phyloP scores from a whole-genome alignment of 2,888 invertebrate genomes.

The Drosophila incognita region DNA sequence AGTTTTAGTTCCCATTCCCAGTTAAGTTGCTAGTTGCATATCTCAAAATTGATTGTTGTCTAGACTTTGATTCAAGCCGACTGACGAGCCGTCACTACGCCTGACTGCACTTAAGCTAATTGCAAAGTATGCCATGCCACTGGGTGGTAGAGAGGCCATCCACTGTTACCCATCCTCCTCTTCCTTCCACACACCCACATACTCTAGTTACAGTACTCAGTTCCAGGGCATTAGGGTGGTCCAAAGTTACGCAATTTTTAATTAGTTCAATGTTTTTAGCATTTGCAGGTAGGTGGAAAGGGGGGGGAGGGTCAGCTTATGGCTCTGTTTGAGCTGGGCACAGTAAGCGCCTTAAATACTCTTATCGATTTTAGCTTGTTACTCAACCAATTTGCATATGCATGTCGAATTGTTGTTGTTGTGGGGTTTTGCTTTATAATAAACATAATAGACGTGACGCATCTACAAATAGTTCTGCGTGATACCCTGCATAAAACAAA shows the following conservation, averaged over 20 bases:
- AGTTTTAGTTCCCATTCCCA: conserved; percentile 6
- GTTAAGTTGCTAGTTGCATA: conserved; percentile 21
- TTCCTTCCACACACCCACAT: background rate
- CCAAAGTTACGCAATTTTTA: conserved; percentile 64
- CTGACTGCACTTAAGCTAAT: conserved; percentile 62
- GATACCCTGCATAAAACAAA: conserved; percentile 8
- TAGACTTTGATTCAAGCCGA: conserved; percentile 37
- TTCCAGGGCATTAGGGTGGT: conserved; percentile 6
- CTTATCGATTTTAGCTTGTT: conserved; percentile 44
- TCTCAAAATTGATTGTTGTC: conserved; percentile 38
- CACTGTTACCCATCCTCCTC: background rate
- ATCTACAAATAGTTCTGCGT: conserved; percentile 11
- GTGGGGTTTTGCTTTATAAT: conserved; percentile 14
- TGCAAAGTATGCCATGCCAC: conserved; percentile 47
- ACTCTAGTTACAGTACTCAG: background rate
- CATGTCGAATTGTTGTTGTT: conserved; percentile 7
- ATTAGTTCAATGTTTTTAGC: conserved; percentile 65
- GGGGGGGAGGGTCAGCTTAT: background rate
- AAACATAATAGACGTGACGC: conserved; percentile 48
- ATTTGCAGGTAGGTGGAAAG: background rate
- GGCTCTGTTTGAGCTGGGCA: background rate
- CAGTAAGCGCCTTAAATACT: conserved; percentile 39
- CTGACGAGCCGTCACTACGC: conserved; percentile 24
- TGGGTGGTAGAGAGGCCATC: conserved; percentile 12
- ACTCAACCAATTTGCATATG: conserved; percentile 43